phyloP scores from a whole-genome alignment of 2,888 invertebrate genomes.

The Drosophila subsilvestris region DNA sequence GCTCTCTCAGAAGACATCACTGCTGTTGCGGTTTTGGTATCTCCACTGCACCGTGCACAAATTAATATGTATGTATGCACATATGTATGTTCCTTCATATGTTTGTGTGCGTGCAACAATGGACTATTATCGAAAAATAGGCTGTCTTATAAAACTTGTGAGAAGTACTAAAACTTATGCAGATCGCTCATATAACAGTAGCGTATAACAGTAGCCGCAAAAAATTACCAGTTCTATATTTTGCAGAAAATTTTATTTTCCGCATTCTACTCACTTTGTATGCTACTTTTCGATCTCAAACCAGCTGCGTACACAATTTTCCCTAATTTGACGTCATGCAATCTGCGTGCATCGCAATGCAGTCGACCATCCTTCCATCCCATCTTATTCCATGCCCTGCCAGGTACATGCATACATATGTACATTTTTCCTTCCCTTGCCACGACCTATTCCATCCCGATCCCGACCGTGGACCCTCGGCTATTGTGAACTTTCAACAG shows the following conservation, averaged over 20 bases:
- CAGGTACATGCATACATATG: slow-evolving; percentile 22
- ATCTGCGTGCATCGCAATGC: slow-evolving; percentile 31
- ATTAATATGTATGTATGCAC: not conserved
- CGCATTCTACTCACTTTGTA: not conserved
- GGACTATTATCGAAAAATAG: not conserved
- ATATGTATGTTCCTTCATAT: not conserved
- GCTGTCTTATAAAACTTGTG: not conserved
- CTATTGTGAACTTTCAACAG: slow-evolving; percentile 64
- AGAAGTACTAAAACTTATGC: not conserved
- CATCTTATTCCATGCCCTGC: not conserved
- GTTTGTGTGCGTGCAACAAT: not conserved
- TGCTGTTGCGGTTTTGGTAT: not conserved
- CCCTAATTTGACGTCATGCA: slow-evolving; percentile 4
- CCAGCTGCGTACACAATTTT: slow-evolving; percentile 1
- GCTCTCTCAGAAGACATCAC: not conserved
- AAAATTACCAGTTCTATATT: not conserved
- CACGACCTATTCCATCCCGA: slow-evolving; percentile 6
- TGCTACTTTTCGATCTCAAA: not conserved
- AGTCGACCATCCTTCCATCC: slow-evolving; percentile 6
- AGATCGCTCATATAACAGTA: not conserved
- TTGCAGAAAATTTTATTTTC: not conserved
- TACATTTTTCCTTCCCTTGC: slow-evolving; percentile 8
- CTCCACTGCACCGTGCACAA: not conserved
- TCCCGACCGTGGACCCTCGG: slow-evolving; percentile 14
- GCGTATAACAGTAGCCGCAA: not conserved